These are phyloP conservation scores for Autographa gamma DNA, from an alignment of 2,888 invertebrate species.

Conservation along the genomic window DNA sequence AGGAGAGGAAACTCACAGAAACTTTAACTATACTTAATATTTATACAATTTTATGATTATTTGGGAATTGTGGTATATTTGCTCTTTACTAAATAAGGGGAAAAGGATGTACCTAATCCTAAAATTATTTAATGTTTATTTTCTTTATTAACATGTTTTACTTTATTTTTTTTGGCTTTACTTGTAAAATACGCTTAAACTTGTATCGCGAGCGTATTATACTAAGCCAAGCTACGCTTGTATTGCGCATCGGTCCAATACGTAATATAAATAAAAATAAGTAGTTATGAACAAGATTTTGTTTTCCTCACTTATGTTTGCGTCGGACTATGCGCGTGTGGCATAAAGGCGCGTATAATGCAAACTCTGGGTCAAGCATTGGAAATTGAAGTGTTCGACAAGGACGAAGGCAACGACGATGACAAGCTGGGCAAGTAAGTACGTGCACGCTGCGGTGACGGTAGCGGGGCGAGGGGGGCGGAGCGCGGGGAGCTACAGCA, in stretches of 20 bases:
- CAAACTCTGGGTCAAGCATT: constrained; percentile 92
- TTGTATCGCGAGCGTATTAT: constrained; percentile 37
- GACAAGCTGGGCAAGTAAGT: constrained; percentile 96
- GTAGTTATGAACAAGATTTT: constrained; percentile 81
- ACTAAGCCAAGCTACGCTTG: constrained; percentile 6
- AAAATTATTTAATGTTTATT: neutral
- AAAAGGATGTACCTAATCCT: neutral
- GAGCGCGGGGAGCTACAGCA: neutral
- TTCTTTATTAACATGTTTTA: constrained; percentile 36
- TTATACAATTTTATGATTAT: neutral
- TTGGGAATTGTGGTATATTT: neutral
- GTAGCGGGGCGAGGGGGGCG: constrained; percentile 14
- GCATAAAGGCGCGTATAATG: constrained; percentile 88
- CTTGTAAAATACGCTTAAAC: constrained; percentile 21
- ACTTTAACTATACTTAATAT: neutral
- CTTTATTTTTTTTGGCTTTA: constrained; percentile 41
- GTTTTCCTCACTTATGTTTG: constrained; percentile 86
- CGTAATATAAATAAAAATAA: constrained; percentile 43
- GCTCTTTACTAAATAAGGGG: neutral
- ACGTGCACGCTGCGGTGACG: constrained; percentile 57
- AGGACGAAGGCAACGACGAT: constrained; percentile 95
- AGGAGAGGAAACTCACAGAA: neutral
- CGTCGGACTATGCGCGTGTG: constrained; percentile 81
- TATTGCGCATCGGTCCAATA: constrained; percentile 36
- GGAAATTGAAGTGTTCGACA: constrained; percentile 94